These are phyloP conservation scores for Tanaodytes sp. DNA, from an alignment of 2,888 invertebrate species.

Conservation along the genomic window DNA sequence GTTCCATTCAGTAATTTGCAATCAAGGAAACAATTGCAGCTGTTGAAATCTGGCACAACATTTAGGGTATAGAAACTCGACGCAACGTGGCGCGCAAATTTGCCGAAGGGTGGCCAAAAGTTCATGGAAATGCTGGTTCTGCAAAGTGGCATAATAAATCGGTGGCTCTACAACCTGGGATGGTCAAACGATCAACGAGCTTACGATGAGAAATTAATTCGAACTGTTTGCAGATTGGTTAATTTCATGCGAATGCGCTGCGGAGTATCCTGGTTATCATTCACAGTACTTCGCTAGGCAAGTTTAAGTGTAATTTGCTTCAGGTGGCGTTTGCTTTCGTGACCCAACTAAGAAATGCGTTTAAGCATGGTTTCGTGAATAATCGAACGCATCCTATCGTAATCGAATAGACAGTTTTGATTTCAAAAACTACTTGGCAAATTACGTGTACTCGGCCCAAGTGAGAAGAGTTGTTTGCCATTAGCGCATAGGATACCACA, in stretches of 20 bases:
- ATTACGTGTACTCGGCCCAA: constrained; percentile 27
- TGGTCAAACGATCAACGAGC: constrained; percentile 40
- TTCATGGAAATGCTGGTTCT: constrained; percentile 18
- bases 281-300: constrained; percentile 42
- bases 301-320: constrained; percentile 45
- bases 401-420: constrained; percentile 43
- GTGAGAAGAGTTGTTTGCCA: constrained; percentile 32
- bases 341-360: constrained; percentile 46
- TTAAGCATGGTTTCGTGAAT: constrained; percentile 7
- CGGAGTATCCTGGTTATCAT: constrained; percentile 43
- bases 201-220: constrained; percentile 41
- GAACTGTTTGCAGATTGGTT: constrained; percentile 47
- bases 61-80: too few relatives aligned
- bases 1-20: too few relatives aligned
- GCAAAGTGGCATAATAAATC: constrained; percentile 25
- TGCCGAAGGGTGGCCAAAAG: constrained; percentile 29
- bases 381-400: constrained; percentile 31
- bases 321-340: constrained; percentile 53
- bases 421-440: constrained; percentile 22
- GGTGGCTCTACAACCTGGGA: not conserved
- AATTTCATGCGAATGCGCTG: constrained; percentile 46
- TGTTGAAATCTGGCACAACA: too few relatives aligned
- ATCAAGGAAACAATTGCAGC: too few relatives aligned
- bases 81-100: not conserved
- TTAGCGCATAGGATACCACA: constrained; percentile 5